phyloP scores from a whole-genome alignment of 2,797 vertebrate species.

The Geotrypetes seraphini region DNA sequence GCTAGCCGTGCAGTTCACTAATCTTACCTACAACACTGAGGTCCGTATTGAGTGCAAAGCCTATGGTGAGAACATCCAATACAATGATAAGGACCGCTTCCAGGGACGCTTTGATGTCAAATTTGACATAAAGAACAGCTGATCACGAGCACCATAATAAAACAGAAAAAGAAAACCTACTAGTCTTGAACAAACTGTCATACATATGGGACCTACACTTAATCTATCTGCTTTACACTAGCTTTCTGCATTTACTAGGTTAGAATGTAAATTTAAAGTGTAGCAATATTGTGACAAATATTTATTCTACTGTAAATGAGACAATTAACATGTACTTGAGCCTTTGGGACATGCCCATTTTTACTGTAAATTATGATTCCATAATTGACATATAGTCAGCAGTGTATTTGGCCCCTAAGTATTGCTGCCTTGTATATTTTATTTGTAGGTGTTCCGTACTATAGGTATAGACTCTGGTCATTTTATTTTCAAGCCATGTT shows the following conservation, averaged over 20 bases:
- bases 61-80: constrained; percentile 76
- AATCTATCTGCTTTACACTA: constrained; percentile 97
- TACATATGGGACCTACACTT: constrained; percentile 98
- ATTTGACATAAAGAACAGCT: constrained; percentile 75
- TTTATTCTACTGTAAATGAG: constrained; percentile 99
- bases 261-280: constrained; percentile 96
- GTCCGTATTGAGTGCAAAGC: constrained; percentile 87
- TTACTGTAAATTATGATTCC: constrained; percentile 98
- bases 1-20: constrained; percentile 85
- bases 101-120: constrained; percentile 97
- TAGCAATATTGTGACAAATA: constrained; percentile 97
- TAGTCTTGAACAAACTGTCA: constrained; percentile 99
- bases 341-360: constrained; percentile 95
- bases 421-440: constrained; percentile 82
- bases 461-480: constrained; percentile 69
- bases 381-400: constrained; percentile 95
- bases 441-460: constrained; percentile 83
- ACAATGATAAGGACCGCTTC: constrained; percentile 93
- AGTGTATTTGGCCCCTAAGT: constrained; percentile 83
- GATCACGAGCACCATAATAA: constrained; percentile 70
- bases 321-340: constrained; percentile 89
- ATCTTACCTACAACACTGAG: constrained; percentile 61
- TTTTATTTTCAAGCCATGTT: constrained; percentile 78
- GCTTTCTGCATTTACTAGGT: constrained; percentile 94
- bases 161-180: constrained; percentile 70